These are phyloP conservation scores for Lysiphlebus fabarum DNA, from an alignment of 1,140 invertebrate species.

Conservation along the genomic window DNA sequence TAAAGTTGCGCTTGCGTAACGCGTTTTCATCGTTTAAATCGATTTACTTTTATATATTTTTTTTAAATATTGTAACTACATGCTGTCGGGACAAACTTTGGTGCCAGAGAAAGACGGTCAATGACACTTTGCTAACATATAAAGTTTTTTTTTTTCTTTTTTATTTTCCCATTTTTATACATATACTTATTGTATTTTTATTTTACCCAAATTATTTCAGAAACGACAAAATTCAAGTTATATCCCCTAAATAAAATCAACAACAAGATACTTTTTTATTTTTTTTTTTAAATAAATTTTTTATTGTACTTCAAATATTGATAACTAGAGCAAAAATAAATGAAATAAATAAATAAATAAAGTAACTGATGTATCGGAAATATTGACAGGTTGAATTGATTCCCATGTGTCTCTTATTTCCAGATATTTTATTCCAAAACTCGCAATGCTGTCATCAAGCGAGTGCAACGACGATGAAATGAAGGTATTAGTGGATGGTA, in stretches of 20 bases:
- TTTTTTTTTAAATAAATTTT: too few species aligned
- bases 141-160: not conserved
- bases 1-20: slow-evolving; percentile 18
- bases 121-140: slow-evolving; percentile 4
- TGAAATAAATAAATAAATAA: slow-evolving; percentile 19
- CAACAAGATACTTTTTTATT: too few species aligned
- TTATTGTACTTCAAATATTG: too few species aligned
- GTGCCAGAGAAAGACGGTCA: slow-evolving; percentile 20
- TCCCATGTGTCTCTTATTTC: slow-evolving; percentile 48
- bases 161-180: not conserved
- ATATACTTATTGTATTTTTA: not conserved
- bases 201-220: not conserved
- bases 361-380: not conserved
- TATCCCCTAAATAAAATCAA: too few species aligned
- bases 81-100: slow-evolving; percentile 12
- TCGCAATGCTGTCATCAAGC: slow-evolving; percentile 35
- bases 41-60: slow-evolving; percentile 12
- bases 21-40: slow-evolving; percentile 17
- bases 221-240: too few species aligned
- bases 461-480: slow-evolving; percentile 31
- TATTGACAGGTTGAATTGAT: slow-evolving; percentile 33
- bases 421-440: slow-evolving; percentile 52
- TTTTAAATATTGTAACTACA: not conserved
- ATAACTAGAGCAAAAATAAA: slow-evolving; percentile 1
- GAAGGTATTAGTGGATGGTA: slow-evolving; percentile 35